Conservation (phyloP, 2,797 vertebrate genomes). For the Heterohyrax brucei region DNA sequence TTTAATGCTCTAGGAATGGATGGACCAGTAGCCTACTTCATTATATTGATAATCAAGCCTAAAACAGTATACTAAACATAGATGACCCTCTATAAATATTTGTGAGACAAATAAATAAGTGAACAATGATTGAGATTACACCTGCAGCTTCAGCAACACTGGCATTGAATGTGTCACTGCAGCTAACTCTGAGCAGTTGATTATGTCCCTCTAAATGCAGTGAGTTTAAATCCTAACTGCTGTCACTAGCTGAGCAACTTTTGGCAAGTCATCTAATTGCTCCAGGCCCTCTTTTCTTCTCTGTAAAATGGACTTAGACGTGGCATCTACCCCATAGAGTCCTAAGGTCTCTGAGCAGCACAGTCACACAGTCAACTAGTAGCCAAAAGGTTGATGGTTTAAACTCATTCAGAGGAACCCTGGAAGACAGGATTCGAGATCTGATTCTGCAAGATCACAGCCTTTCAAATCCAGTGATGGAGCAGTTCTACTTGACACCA, state of each 20-base stretch:
- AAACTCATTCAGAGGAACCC: background rate
- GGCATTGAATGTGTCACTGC: background rate
- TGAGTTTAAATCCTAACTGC: background rate
- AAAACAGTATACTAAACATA: background rate
- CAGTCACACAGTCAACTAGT: background rate
- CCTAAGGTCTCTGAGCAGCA: background rate
- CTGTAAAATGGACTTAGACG: background rate
- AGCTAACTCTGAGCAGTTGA: background rate
- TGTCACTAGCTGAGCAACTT: background rate
- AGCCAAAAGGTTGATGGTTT: background rate
- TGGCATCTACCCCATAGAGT: background rate
- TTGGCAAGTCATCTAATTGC: background rate
- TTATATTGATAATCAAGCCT: constrained; percentile 2
- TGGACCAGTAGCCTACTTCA: background rate
- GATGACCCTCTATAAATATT: background rate
- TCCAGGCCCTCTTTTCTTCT: background rate
- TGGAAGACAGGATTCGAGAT: background rate
- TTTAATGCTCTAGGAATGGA: constrained; percentile 28
- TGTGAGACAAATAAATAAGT: constrained; percentile 4
- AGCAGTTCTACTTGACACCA: background rate
- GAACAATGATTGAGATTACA: constrained; percentile 12
- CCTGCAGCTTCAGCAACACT: background rate
- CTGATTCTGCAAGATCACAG: background rate
- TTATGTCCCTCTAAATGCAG: background rate
- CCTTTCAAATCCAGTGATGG: background rate